These are phyloP conservation scores for Meiosimyza decipiens DNA, from an alignment of 2,888 invertebrate genomes.

Conservation along the genomic window DNA sequence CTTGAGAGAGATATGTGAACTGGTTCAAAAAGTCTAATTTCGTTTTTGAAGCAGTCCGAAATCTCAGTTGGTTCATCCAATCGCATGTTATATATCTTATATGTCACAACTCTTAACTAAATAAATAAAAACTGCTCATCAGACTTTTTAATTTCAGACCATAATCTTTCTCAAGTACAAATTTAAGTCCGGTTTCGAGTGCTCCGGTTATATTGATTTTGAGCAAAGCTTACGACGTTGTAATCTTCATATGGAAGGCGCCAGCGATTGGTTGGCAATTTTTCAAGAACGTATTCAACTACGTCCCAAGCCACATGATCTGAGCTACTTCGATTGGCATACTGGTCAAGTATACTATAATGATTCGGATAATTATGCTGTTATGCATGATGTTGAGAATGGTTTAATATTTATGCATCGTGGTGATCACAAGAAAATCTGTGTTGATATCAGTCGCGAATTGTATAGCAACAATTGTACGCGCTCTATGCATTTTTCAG, in stretches of 20 bases:
- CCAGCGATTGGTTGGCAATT: conserved; percentile 79
- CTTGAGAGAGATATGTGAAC: no score
- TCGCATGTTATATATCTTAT: not conserved
- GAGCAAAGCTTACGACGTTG: conserved; percentile 57
- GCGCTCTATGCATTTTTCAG: conserved; percentile 73
- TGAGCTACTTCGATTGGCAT: conserved; percentile 80
- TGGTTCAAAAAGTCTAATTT: no score
- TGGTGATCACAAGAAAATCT: conserved; percentile 81
- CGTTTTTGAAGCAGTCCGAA: no score
- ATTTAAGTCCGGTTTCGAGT: conserved; percentile 78
- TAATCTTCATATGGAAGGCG: conserved; percentile 43
- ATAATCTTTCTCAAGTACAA: conserved; percentile 82
- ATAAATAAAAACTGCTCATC: no score
- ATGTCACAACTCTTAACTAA: not conserved
- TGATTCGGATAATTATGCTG: conserved; percentile 81
- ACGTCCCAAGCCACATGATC: conserved; percentile 76
- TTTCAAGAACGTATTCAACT: conserved; percentile 75
- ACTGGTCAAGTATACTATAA: conserved; percentile 77
- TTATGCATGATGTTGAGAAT: conserved; percentile 77
- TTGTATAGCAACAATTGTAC: conserved; percentile 77
- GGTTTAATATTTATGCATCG: conserved; percentile 84
- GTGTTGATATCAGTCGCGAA: conserved; percentile 73
- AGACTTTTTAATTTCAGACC: conserved; percentile 67
- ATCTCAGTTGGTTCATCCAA: no score
- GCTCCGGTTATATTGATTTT: conserved; percentile 89